Evolutionary conservation across 2,888 invertebrate species (phyloP), one percentile per base, ranked within the genome.

Genomic region (Andrena camellia): DNA sequence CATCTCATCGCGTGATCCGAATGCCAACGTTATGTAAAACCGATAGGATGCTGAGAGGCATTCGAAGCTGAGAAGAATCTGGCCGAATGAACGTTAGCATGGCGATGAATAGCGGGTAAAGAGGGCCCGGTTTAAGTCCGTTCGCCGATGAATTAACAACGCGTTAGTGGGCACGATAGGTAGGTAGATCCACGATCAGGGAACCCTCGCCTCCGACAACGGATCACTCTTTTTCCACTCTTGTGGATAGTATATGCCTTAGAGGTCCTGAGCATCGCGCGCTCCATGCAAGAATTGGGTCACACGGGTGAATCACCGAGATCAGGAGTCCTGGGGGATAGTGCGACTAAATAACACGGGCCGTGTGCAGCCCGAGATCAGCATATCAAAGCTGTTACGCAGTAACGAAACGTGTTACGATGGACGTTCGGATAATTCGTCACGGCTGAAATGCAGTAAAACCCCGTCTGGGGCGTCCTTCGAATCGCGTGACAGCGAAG

Each of bases 361-460:
- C 35, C 23, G 31, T 13, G 6, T 50, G 48, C 72, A 2, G 5
- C 26, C 68, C 10, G 35, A 64, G 5, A 77, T 83, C 81, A 71
- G 74, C 83, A 74, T 81, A 78, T 77, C 81, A 83, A 81, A 81
- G 81, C 73, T 71, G 76, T 31, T 70, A 67, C 79, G 23, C 31
- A 63, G 73, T 59, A 81, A 67, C 81, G 67, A 52, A 62, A 26
- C 62, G 57, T 54, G 66, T 77, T 74, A 77, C 73, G 48, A 70
- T 50, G 81, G 68, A 54, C 70, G 54, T 52, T 57, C 77, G 77
- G 77, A 81, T 78, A 74, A 78, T 68, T 73, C 72, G 60, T 23
- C 35, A 57, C 23, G 2, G 13, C 2, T 29, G 13, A 63, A 78
- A 67, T 52, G n/a, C 62, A n/a, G 52, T 74, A 33, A 78, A 78